These are phyloP conservation scores for Urophycis tenuis DNA, from an alignment of 2,797 vertebrate species.

Conservation along the genomic window DNA sequence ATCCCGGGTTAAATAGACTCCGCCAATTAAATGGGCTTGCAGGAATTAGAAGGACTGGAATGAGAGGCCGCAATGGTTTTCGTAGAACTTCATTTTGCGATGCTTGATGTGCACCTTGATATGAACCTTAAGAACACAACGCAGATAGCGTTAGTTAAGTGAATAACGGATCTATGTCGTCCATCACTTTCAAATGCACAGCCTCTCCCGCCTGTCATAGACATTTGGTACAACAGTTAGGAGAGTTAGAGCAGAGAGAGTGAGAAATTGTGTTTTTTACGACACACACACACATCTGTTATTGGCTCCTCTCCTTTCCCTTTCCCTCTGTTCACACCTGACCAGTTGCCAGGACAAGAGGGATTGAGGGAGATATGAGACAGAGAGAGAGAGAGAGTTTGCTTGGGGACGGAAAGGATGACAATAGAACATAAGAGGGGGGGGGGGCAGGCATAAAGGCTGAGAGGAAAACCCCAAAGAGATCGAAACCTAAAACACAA, in stretches of 20 bases:
- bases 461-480: not conserved
- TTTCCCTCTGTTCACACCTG: too few relatives aligned
- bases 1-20: not conserved
- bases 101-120: too few relatives aligned
- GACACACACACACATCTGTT: too few relatives aligned
- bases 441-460: too few relatives aligned
- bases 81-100: too few relatives aligned
- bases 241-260: too few relatives aligned
- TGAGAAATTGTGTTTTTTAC: too few relatives aligned
- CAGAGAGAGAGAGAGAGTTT: not conserved
- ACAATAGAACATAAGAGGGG: too few relatives aligned
- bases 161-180: not conserved
- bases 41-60: not conserved
- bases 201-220: not conserved
- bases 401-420: not conserved
- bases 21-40: too few relatives aligned
- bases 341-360: not conserved
- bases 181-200: not conserved
- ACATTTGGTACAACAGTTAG: too few relatives aligned
- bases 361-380: not conserved
- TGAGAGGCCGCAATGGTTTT: not conserved
- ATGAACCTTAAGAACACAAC: too few relatives aligned
- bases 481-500: conserved; percentile 1
- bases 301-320: too few relatives aligned
- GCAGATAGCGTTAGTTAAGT: not conserved